Evolutionary conservation across 2,113 vertebrate species (phyloP).

Genomic region (Semnopithecus entellus): DNA sequence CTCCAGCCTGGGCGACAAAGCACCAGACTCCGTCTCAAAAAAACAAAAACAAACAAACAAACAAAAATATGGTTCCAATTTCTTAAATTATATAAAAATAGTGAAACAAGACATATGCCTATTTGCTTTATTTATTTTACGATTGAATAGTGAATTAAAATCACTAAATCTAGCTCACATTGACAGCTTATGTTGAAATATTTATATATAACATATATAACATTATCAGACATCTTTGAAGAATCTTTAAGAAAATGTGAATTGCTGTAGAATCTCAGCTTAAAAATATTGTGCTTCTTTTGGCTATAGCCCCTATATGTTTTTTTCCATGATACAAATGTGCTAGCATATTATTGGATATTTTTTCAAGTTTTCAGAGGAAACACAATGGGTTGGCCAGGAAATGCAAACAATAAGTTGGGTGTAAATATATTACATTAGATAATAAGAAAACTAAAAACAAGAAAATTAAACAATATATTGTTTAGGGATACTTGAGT

Average conservation of each 20-base stretch:
- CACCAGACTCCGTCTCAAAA: too few species aligned
- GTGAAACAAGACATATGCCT: neutral
- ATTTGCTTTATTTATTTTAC: neutral
- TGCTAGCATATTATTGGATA: neutral
- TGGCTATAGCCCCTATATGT: neutral
- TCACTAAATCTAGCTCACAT: neutral
- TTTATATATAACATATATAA: neutral
- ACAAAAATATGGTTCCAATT: neutral
- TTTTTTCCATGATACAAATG: neutral
- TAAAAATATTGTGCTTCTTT: neutral
- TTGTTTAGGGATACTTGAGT: neutral
- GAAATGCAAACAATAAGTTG: neutral
- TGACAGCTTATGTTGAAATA: neutral
- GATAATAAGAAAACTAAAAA: neutral
- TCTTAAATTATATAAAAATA: neutral
- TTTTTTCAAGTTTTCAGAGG: neutral
- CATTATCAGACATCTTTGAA: neutral
- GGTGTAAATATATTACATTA: neutral
- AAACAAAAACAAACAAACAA: too few species aligned
- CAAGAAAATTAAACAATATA: neutral
- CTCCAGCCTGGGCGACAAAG: too few species aligned
- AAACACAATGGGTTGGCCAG: neutral
- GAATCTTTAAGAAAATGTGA: neutral
- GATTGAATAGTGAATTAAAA: neutral
- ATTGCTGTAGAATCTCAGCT: neutral